Conservation (phyloP, 2,888 invertebrate genomes). For the Rhagonycha fulva region DNA sequence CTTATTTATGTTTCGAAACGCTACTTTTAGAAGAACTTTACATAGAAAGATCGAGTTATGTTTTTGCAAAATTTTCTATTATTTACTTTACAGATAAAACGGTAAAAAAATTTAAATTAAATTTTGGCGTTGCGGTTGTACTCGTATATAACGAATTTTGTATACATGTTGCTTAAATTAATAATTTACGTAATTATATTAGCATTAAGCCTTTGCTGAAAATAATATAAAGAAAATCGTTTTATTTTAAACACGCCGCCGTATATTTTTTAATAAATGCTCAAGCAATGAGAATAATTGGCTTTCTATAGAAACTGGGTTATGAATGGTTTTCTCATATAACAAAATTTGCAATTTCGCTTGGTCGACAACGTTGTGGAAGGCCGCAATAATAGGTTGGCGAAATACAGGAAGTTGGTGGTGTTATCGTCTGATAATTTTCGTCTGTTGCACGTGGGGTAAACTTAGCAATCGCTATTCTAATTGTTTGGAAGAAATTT, state of each 20-base stretch:
- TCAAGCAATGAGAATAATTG: background rate
- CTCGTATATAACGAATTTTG: background rate
- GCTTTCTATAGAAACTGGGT: background rate
- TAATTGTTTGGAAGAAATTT: constrained; percentile 11
- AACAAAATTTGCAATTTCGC: background rate
- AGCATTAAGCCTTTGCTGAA: background rate
- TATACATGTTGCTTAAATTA: background rate
- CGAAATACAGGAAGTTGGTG: constrained; percentile 7
- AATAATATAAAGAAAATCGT: background rate
- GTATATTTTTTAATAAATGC: background rate
- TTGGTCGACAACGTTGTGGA: background rate
- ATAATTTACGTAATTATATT: background rate
- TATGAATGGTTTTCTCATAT: background rate
- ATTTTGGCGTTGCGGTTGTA: background rate
- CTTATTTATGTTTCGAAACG: background rate
- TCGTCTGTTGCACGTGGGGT: constrained; percentile 15
- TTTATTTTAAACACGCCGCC: background rate
- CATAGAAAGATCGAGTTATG: background rate
- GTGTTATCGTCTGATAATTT: constrained; percentile 5
- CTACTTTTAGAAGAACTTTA: background rate
- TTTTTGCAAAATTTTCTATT: background rate
- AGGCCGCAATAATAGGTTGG: constrained; percentile 10
- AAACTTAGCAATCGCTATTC: constrained; percentile 14
- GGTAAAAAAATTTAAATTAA: background rate
- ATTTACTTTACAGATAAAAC: background rate